These are phyloP conservation scores for Psix sp. DNA, from an alignment of 1,140 invertebrate genomes.

Conservation along the genomic window DNA sequence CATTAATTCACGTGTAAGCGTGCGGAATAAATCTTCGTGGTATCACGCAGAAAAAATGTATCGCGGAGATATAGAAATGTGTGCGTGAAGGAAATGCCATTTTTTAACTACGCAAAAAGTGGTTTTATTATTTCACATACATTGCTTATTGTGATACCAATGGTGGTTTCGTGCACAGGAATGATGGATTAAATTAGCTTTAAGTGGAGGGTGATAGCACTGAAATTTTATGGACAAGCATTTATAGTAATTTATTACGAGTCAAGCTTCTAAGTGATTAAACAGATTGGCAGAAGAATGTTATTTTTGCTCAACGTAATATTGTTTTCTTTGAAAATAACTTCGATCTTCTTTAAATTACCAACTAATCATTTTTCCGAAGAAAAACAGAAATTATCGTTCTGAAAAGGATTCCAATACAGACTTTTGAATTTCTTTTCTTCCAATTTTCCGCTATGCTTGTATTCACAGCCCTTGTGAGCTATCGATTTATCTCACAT, in stretches of 20 bases:
- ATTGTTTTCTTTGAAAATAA: too few species aligned
- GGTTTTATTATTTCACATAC: conserved; percentile 27
- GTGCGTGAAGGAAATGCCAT: background rate
- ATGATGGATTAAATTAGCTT: conserved; percentile 14
- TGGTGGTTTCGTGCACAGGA: background rate
- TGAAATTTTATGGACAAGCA: too few species aligned
- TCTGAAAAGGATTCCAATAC: too few species aligned
- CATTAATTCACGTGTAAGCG: conserved; percentile 62
- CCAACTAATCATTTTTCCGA: too few species aligned
- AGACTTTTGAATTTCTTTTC: too few species aligned
- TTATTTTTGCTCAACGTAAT: conserved; percentile 3
- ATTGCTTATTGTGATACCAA: conserved; percentile 26
- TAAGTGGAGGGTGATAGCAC: background rate
- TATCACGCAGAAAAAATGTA: conserved; percentile 52
- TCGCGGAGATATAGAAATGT: conserved; percentile 7
- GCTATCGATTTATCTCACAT: conserved; percentile 50
- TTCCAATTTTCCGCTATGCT: conserved; percentile 48
- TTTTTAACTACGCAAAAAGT: conserved; percentile 32
- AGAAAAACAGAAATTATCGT: too few species aligned
- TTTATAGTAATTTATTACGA: too few species aligned
- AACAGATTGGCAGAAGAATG: too few species aligned
- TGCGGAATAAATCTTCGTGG: conserved; percentile 57
- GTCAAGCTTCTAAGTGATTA: too few species aligned
- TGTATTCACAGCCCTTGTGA: conserved; percentile 27
- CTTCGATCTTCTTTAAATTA: too few species aligned